Percentiles rank a stretch among this genome's conserved stretches.
These are phyloP conservation scores for Oreochromis mossambicus DNA, from an alignment of 2,797 vertebrate species.

Conservation along the genomic window DNA sequence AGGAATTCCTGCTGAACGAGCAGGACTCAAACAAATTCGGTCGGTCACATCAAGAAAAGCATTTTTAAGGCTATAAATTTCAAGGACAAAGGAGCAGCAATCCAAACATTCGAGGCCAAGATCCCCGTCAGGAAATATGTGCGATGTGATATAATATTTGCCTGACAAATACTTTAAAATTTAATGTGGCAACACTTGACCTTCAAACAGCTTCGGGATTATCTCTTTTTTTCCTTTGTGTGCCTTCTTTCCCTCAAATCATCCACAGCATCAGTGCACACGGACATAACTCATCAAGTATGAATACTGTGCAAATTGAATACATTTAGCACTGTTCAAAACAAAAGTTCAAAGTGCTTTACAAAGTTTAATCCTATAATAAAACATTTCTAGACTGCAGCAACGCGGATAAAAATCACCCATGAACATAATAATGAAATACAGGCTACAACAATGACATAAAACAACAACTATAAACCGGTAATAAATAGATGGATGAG, in stretches of 20 bases:
- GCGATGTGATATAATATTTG: background rate
- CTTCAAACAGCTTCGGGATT: background rate
- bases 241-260: background rate
- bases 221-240: fast-evolving
- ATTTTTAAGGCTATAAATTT: background rate
- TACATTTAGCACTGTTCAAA: background rate
- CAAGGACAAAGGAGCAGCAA: background rate
- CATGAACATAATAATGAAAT: background rate
- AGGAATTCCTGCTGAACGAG: background rate
- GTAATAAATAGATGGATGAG: background rate
- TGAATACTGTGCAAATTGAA: background rate
- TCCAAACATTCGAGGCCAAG: background rate
- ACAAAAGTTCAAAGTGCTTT: background rate
- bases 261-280: background rate
- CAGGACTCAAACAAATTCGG: background rate
- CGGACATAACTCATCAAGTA: background rate
- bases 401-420: background rate
- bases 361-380: background rate
- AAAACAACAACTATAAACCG: background rate
- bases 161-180: background rate
- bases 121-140: background rate
- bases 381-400: background rate
- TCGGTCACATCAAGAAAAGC: background rate
- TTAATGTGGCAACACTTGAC: background rate
- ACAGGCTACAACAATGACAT: background rate